A percentile compares a stretch with the other conserved stretches of the same genome.
Evolutionary conservation across 2,888 invertebrate species (phyloP).

Genomic region (Hermodice carunculata): DNA sequence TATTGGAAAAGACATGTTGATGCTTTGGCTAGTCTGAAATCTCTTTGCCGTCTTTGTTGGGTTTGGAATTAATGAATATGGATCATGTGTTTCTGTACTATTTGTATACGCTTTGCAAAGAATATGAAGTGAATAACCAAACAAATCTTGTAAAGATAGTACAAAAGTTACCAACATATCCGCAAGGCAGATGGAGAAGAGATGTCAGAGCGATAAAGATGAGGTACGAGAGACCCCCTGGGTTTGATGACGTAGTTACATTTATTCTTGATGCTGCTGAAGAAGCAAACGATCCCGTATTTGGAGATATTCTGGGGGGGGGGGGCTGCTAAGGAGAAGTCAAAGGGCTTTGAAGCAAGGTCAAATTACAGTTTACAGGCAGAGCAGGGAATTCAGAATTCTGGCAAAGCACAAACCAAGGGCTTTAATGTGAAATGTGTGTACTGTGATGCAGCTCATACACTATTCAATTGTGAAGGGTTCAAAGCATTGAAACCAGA

Average conservation of each 20-base stretch:
- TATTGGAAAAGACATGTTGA: no score
- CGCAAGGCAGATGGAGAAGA: background rate
- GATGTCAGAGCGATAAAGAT: background rate
- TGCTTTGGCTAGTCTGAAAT: no score
- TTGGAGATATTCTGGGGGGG: background rate
- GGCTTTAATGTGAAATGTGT: background rate
- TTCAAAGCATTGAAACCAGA: background rate
- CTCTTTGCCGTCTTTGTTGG: no score
- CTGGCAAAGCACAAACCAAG: background rate
- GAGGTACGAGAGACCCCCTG: background rate
- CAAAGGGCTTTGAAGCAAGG: no score
- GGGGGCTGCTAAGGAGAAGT: background rate
- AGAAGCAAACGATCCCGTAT: background rate
- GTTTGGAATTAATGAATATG: no score
- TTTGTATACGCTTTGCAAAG: background rate
- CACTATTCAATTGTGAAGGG: background rate
- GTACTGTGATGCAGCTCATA: background rate
- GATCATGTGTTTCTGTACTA: no score
- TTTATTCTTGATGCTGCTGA: background rate
- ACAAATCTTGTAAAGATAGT: no score
- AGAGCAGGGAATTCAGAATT: no score
- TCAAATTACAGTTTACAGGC: no score
- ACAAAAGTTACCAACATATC: background rate
- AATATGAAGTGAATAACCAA: background rate
- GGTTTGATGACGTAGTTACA: background rate